A percentile compares a stretch with the other conserved stretches of the same genome.
Conservation (phyloP, 2,797 vertebrate genomes). For the Mormyrus proboscirostris region DNA sequence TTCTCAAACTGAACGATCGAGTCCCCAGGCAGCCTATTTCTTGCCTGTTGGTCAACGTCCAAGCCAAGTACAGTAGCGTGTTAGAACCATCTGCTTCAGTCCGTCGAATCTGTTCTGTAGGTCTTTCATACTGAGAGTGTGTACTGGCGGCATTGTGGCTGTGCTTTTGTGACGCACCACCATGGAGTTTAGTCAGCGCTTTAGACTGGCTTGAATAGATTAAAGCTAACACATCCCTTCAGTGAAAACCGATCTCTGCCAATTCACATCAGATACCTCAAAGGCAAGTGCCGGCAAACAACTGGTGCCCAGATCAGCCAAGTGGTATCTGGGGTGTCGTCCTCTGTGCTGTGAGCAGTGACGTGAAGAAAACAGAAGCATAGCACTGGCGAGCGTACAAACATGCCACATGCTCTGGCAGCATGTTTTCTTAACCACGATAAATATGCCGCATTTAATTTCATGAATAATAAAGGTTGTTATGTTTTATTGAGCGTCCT, state of each 20-base stretch:
- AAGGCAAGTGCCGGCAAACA: background rate
- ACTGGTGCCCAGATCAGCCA: background rate
- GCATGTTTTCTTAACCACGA: background rate
- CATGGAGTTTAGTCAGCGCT: background rate
- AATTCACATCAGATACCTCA: background rate
- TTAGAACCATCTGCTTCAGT: conserved; percentile 1
- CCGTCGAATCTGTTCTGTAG: background rate
- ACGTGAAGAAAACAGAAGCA: background rate
- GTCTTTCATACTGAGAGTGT: background rate
- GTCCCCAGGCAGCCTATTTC: background rate
- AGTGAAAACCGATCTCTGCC: background rate
- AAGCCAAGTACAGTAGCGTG: background rate
- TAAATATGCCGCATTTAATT: conserved; percentile 6
- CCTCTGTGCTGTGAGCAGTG: background rate
- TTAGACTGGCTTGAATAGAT: background rate
- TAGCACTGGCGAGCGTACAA: background rate
- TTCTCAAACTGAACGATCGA: background rate
- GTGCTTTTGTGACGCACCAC: background rate
- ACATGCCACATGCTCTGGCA: background rate
- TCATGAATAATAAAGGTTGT: conserved; percentile 2
- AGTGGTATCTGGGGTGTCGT: background rate
- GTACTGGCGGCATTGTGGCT: background rate
- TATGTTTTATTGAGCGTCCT: conserved; percentile 6
- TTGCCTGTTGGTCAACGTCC: background rate
- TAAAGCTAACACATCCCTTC: background rate